phyloP scores from a whole-genome alignment of 2,113 vertebrate genomes.

The Crotalus viridis region DNA sequence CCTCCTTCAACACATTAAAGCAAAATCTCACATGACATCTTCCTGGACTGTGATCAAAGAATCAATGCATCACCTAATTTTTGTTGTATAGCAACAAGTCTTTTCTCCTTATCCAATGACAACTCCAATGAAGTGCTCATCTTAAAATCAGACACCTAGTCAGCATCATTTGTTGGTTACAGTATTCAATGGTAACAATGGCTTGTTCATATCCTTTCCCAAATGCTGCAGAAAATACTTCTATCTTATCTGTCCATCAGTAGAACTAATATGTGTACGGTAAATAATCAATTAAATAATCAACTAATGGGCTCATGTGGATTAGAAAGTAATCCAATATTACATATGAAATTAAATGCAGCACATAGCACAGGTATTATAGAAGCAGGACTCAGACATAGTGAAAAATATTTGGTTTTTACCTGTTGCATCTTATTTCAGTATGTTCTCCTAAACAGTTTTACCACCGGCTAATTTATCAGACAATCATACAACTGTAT shows the following conservation, averaged over 20 bases:
- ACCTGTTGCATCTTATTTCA: not conserved
- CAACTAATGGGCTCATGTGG: not conserved
- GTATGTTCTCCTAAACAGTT: not conserved
- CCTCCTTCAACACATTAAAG: not conserved
- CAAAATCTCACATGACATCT: not conserved
- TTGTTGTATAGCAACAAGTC: not conserved
- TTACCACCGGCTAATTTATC: not conserved
- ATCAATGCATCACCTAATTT: not conserved
- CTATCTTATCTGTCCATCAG: not conserved
- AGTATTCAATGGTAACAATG: not conserved
- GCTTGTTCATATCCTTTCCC: not conserved
- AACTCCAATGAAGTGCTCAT: not conserved
- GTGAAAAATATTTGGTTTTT: not conserved
- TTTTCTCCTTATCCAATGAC: not conserved
- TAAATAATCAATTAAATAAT: slow-evolving; percentile 7
- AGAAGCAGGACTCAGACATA: not conserved
- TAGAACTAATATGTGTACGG: not conserved
- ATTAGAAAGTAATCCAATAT: slow-evolving; percentile 2
- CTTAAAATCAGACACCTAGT: not conserved
- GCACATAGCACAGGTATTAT: not conserved
- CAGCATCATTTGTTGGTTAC: not conserved
- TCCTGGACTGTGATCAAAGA: not conserved
- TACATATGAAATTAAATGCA: not conserved
- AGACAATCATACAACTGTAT: not conserved
- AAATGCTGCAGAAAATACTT: not conserved